Evolutionary conservation across 1,140 invertebrate species (phyloP).

Genomic region (Trigoniulus corallinus): DNA sequence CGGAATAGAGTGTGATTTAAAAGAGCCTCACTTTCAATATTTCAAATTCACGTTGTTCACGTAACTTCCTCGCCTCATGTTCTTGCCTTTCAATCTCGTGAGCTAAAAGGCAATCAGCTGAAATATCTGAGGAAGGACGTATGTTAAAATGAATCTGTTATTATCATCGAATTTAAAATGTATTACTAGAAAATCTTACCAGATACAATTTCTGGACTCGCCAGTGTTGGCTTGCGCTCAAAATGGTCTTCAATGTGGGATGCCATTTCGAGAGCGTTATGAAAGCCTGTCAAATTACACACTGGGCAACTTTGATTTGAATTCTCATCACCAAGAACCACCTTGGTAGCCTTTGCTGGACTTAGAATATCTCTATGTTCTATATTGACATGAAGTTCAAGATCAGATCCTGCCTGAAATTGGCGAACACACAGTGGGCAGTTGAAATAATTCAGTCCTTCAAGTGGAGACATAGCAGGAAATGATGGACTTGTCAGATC

Average conservation of each 20-base stretch:
- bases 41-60: constrained; percentile 65
- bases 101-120: constrained; percentile 36
- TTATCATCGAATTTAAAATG: constrained; percentile 17
- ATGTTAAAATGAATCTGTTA: constrained; percentile 8
- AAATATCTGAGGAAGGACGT: constrained; percentile 15
- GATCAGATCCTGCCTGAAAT: constrained; percentile 52
- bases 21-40: constrained; percentile 44
- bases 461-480: constrained; percentile 21
- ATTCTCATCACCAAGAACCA: constrained; percentile 17
- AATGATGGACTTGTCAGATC: constrained; percentile 60
- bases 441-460: constrained; percentile 22
- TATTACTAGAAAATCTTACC: constrained; percentile 16
- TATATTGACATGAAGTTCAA: constrained; percentile 69
- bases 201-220: constrained; percentile 14
- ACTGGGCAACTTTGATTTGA: constrained; percentile 32
- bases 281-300: constrained; percentile 33
- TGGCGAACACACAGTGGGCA: constrained; percentile 55
- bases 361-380: constrained; percentile 58
- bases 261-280: constrained; percentile 34
- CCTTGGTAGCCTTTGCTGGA: constrained; percentile 20
- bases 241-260: constrained; percentile 54
- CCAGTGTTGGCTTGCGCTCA: constrained; percentile 19
- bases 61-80: constrained; percentile 45
- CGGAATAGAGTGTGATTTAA: no score
- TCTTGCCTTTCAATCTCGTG: constrained; percentile 44